Evolutionary conservation across 2,888 invertebrate genomes (phyloP), one percentile per base, ranked within the genome.

Genomic region (Octonoba sinensis): DNA sequence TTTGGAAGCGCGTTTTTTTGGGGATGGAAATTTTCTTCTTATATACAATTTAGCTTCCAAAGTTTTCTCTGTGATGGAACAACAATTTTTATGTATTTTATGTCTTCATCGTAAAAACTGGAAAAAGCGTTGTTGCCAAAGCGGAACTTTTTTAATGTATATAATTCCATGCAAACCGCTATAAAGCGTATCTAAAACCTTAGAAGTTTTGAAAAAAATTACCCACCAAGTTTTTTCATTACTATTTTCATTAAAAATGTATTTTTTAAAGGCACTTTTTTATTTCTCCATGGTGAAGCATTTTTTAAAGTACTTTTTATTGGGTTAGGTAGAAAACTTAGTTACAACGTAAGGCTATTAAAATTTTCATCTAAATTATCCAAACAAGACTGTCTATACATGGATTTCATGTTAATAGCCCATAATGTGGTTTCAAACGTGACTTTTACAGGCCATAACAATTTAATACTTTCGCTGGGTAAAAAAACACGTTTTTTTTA

Each of bases 361-460:
- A 73, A 71, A 69, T 44, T 67, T 76, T 51, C 67, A 62, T 67
- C 54, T 69, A 73, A 73, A 73, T 73, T 79, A 73, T 69, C 54
- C 36, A 13, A 73, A 79, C 60, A 73, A 67, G 46, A 18, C 20
- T 27, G 22, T 18, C 36, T 36, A 56, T 56, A 20, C 22, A 57
- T 24, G 62, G 22, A 18, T 72, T 60, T 47, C 46, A 73, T 73
- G 49, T 79, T 79, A 73, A 79, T 72, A 73, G 62, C 73, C 24
- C 46, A 65, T 64, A 73, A 73, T 59, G 56, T 44, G 15, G 8
- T 49, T 57, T 73, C 64, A 44, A 62, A 72, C 65, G 60, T 46
- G n/a, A n/a, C 51, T 44, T 72, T 78, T 46, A 66, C 66, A 49
- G 60, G 59, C 54, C 24, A 66, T 72, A 66, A 72, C 59, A 66